phyloP scores from a whole-genome alignment of 2,113 vertebrate species.

The Rhineura floridana region DNA sequence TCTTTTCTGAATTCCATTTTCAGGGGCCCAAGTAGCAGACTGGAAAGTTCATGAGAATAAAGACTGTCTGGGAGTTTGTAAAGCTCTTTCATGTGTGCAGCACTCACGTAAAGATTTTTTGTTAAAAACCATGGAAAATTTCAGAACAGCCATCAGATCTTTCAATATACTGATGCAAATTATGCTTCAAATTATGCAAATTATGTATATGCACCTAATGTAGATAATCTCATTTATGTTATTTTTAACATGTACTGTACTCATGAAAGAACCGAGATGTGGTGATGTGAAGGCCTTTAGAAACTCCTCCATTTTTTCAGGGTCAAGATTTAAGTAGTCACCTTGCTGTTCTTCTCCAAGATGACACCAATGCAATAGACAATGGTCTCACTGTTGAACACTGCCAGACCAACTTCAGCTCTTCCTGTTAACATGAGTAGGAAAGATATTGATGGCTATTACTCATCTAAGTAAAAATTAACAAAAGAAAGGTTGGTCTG shows the following conservation, averaged over 20 bases:
- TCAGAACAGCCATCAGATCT: not conserved
- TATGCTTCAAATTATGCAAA: not conserved
- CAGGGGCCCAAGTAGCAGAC: not conserved
- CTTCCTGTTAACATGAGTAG: not conserved
- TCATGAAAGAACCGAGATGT: not conserved
- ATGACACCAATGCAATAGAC: not conserved
- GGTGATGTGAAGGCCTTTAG: not conserved
- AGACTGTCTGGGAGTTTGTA: not conserved
- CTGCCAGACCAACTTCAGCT: not conserved
- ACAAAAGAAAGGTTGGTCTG: not conserved
- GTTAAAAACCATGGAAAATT: not conserved
- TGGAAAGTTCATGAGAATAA: not conserved
- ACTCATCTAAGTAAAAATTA: not conserved
- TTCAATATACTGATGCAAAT: not conserved
- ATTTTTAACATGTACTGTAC: not conserved
- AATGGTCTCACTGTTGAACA: not conserved
- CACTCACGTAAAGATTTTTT: not conserved
- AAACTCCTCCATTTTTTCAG: not conserved
- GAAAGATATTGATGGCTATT: not conserved
- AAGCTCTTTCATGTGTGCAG: not conserved
- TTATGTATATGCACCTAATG: not conserved
- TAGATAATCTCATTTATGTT: not conserved
- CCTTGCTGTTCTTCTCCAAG: not conserved
- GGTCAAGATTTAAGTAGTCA: not conserved
- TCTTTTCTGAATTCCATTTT: not conserved